Base-by-base conservation (phyloP, 2,888 invertebrate genomes). In the Hofmannophila pseudospretella region DNA sequence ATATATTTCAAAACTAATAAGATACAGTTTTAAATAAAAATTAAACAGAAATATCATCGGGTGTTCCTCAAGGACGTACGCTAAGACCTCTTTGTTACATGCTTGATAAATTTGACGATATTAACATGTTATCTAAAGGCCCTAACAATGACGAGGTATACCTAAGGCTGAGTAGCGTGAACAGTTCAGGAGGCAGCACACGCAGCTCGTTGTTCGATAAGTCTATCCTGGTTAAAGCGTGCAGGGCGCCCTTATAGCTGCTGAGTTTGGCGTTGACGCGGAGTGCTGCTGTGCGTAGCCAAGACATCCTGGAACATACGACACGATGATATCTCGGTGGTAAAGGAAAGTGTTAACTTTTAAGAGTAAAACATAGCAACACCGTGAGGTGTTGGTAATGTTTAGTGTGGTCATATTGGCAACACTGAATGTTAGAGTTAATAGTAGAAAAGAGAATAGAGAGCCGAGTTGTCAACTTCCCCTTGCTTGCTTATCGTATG, bases 201-300 rank as follows among this genome's bases (percentile, higher is more conserved):
- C 91, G 89, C 33, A 99, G 88, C 40, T 92, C 91, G 77, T 99
- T 99, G 67, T 93, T 93, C 4, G 98, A 97, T 27, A 99, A 89
- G 73, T 99, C 99, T 14, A 99, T 85, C 25, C 98, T 89, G 0
- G 99, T 99, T 40, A 99, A 93, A 0, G 98, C 97, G 59, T 93
- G 94, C n/a, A 97, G 80, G 0, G 95, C 92, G 3, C 93, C 89
- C 39, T 91, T 90, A 47, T 88, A 88, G 34, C 93, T 89, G 49
- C 92, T 90, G 14, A 98, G 78, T 56, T 93, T 92, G 1, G 93
- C 92, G 80, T 98, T 99, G 12, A 97, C 92, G 41, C 94, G 92
- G 25, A 95, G 77, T 0, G 95, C 93, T 0, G 97, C 96, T 53
- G 92, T 92, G 2, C 92, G 90, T 33, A 98, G 75, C 97, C 97